Evolutionary conservation across 2,888 invertebrate genomes (phyloP).

Genomic region (Chalcosyrphus nemorum): DNA sequence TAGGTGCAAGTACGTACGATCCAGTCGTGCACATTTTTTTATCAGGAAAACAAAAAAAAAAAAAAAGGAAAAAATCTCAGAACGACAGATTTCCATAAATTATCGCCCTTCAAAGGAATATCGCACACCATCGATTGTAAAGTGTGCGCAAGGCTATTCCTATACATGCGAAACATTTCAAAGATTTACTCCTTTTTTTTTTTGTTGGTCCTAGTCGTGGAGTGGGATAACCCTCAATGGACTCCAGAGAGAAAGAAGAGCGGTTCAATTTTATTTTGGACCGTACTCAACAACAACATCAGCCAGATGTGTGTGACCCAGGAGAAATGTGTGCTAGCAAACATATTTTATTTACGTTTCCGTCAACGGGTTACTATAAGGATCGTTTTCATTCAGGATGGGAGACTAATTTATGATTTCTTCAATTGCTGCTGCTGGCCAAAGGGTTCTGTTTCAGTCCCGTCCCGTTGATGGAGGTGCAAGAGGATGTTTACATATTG

Average conservation of each 20-base stretch:
- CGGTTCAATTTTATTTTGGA: conserved; percentile 36
- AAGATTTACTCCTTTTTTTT: conserved; percentile 7
- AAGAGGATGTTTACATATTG: not conserved
- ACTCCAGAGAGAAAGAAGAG: conserved; percentile 4
- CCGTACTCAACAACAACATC: conserved; percentile 59
- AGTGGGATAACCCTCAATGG: not conserved
- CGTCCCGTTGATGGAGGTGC: not conserved
- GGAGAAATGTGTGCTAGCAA: conserved; percentile 41
- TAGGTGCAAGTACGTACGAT: too few relatives aligned
- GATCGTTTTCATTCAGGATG: conserved; percentile 36
- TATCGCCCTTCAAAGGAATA: conserved; percentile 28
- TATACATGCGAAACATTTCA: not conserved
- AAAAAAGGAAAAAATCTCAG: not conserved
- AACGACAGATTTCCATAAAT: conserved; percentile 43
- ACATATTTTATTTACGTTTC: conserved; percentile 60
- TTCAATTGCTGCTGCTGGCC: conserved; percentile 18
- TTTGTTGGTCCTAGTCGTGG: not conserved
- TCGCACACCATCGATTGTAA: conserved; percentile 34
- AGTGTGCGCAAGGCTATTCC: conserved; percentile 13
- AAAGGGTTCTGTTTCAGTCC: not conserved
- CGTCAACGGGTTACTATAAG: conserved; percentile 44
- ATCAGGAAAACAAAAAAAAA: not conserved
- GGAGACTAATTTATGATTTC: conserved; percentile 48
- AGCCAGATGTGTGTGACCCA: conserved; percentile 50
- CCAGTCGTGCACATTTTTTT: too few relatives aligned